Percentiles rank a stretch among this genome's conserved stretches.
Conservation (phyloP, 2,797 vertebrate species). For the Tangara arthus region DNA sequence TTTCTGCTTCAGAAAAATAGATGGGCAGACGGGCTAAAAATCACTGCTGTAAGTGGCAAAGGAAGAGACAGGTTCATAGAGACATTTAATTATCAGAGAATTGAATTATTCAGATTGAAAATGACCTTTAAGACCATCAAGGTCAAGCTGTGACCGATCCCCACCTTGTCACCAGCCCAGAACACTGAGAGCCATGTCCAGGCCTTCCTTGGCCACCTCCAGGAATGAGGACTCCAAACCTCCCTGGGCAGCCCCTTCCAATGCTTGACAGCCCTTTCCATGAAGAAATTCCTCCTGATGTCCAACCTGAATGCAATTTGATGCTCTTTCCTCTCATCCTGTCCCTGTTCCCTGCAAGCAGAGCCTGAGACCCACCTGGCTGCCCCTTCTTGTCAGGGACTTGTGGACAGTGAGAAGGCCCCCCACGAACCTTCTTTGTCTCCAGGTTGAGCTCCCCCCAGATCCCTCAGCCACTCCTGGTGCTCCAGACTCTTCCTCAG, state of each 20-base stretch:
- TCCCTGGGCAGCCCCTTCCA: neutral
- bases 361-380: neutral
- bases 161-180: neutral
- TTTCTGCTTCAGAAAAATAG: neutral
- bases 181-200: neutral
- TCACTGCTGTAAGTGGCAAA: neutral
- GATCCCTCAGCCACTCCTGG: accelerated
- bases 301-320: neutral
- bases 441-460: neutral
- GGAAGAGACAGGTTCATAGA: neutral
- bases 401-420: accelerated
- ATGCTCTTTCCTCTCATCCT: accelerated
- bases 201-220: neutral
- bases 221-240: neutral
- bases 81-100: neutral
- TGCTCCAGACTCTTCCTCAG: neutral
- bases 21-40: neutral
- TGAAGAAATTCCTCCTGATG: neutral
- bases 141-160: accelerated
- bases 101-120: neutral
- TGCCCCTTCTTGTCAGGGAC: neutral
- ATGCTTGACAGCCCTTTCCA: neutral
- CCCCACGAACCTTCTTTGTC: neutral
- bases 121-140: neutral
- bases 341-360: accelerated